Evolutionary conservation across 2,888 invertebrate species (phyloP), one percentile per base, ranked within the genome.

Genomic region (Scaptomyza reducta): DNA sequence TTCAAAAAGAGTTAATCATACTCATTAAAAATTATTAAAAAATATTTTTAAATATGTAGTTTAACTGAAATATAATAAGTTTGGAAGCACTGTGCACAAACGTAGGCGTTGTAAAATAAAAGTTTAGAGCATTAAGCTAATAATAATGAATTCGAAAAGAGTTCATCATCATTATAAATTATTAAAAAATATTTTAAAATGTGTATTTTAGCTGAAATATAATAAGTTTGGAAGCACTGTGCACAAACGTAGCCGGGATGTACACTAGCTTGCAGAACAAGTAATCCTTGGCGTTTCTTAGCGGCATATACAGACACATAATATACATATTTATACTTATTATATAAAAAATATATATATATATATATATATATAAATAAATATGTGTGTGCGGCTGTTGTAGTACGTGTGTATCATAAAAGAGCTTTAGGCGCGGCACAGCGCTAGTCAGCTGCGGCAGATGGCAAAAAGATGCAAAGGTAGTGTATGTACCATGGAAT

Each of bases 381-480:
- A 25, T 61, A 11, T 44, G 45, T 59, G 33, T 45, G 29, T 41
- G 54, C 31, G 38, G 50, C 6, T 38, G 7, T 9, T 38, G 7
- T 40, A 27, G 50, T 50, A 54, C 42, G 49, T 72, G 66, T 75
- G 62, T 56, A 40, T 45, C 63, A 70, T 62, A 69, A 71, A 70
- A 79, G 67, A 55, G 88, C 86, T 88, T 78, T 66, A 79, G 88
- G 87, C 87, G 85, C 85, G 81, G 88, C 75, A 75, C 65, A 70
- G 68, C 79, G 72, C 82, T 61, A 66, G 70, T 70, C 77, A 74
- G 73, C 71, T 58, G 59, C 74, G 86, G 88, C 87, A 88, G 86
- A 88, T 88, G 86, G 82, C 78, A 70, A 61, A 71, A 66, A 73
- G 70, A 77, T 76, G 70, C 66, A 71, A 67, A 71, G 74, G 69